These are phyloP conservation scores for Festucalex cinctus DNA, from an alignment of 2,113 vertebrate genomes.

Conservation along the genomic window DNA sequence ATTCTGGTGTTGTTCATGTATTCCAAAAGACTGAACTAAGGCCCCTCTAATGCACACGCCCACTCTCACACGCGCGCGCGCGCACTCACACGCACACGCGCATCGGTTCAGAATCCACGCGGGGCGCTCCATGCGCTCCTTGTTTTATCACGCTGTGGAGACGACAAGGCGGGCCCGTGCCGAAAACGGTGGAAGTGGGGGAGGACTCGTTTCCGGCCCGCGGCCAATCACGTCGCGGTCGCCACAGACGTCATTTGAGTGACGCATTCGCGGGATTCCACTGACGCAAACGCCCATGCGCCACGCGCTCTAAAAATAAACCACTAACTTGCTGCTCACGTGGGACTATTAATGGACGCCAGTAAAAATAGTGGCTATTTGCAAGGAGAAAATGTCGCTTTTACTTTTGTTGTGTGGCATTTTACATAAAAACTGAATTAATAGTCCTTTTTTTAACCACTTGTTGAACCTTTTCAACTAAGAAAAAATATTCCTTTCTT, in stretches of 20 bases:
- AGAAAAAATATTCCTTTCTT: no score
- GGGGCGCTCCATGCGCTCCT: slow-evolving; percentile 42
- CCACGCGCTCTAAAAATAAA: slow-evolving; percentile 85
- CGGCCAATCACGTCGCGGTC: slow-evolving; percentile 58
- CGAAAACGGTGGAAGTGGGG: slow-evolving; percentile 76
- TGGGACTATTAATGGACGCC: slow-evolving; percentile 61
- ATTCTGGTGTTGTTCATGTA: slow-evolving; percentile 26
- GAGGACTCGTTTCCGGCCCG: slow-evolving; percentile 74
- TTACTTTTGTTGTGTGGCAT: no score
- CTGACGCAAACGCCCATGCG: slow-evolving; percentile 82
- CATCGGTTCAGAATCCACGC: slow-evolving; percentile 34
- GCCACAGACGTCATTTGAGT: slow-evolving; percentile 73
- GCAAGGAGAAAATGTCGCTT: background rate
- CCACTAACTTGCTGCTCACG: slow-evolving; percentile 41
- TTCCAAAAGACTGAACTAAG: slow-evolving; percentile 43
- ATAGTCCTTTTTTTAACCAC: no score
- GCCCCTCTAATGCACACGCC: slow-evolving; percentile 40
- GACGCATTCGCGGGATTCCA: slow-evolving; percentile 92
- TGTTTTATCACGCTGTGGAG: slow-evolving; percentile 58
- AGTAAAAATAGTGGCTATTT: slow-evolving; percentile 77
- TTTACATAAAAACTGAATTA: no score
- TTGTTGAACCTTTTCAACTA: no score
- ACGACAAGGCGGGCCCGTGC: slow-evolving; percentile 42
- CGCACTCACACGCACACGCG: slow-evolving; percentile 33
- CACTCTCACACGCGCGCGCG: slow-evolving; percentile 32